These are phyloP conservation scores for Hippopotamyrus pictus DNA, from an alignment of 2,797 vertebrate genomes.

Conservation along the genomic window DNA sequence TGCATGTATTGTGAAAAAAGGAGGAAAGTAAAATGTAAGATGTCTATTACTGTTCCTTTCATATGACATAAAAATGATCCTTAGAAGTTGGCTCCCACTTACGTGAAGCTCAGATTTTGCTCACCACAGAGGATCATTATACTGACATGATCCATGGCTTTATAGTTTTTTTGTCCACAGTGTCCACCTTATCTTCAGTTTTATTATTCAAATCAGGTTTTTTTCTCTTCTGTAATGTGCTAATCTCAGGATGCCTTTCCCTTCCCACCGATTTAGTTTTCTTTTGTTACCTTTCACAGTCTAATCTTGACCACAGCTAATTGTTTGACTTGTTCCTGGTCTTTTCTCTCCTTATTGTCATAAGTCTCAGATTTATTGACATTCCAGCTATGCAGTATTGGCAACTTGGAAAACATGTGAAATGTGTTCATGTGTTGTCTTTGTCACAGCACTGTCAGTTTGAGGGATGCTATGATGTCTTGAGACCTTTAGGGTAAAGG, in stretches of 20 bases:
- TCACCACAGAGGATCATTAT: neutral
- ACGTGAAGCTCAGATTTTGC: neutral
- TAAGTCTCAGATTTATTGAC: neutral
- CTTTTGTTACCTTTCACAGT: neutral
- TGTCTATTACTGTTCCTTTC: neutral
- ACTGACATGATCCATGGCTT: neutral
- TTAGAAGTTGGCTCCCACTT: neutral
- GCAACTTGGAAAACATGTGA: neutral
- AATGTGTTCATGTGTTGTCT: neutral
- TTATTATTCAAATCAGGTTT: neutral
- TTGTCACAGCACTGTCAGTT: neutral
- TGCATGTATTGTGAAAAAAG: neutral
- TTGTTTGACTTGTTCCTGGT: neutral
- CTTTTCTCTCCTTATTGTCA: neutral
- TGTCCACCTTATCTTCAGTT: neutral
- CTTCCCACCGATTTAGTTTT: neutral
- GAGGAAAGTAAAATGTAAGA: neutral
- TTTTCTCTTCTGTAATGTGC: neutral
- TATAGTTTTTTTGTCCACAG: neutral
- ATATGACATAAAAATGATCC: neutral
- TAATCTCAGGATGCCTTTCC: neutral
- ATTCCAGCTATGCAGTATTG: neutral
- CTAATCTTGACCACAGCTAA: neutral
- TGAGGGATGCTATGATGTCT: neutral
- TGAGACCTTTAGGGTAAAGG: neutral